Base-by-base conservation (phyloP, 2,113 vertebrate species). In the Rutilus rutilus region DNA sequence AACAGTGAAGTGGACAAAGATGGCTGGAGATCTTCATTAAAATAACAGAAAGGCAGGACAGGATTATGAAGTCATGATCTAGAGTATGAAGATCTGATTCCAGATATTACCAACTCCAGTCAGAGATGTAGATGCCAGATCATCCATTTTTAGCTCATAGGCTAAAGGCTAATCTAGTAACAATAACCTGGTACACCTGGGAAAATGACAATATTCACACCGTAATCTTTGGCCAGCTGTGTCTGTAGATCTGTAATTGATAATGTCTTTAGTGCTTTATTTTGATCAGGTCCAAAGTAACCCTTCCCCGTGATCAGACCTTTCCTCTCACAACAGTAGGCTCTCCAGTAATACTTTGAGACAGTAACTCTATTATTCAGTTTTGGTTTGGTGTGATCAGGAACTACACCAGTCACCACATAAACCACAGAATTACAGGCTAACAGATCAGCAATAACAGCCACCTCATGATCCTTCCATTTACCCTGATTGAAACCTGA, bases 211-310 rank as follows among this genome's bases (percentile, higher is more conserved):
- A 50, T 33, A 33, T 15, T 50, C 47, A 5, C 12, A 4, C 4
- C 4, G 15, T 52, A 52, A 4, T 17, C 5, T 17, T 0, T 17
- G 4, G 5, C 1, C 15, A 52, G 50, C 1, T 0, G 0, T 6
- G 0, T 0, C 52, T 54, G 52, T 52, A 52, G 50, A 0, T 0
- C 0, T 52, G 15, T 0, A 19, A 52, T 19, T 52, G 50, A 0
- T 52, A 19, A 52, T 19, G 0, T 0, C 15, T 17, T 0, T 15
- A 52, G 5, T 52, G 0, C 1, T 1, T 0, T 0, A 6, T 17
- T 52, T 0, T 52, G 0, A 19, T 19, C 15, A 19, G 50, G 50
- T 52, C 50, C 50, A 52, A 2, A 52, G 15, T 52, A 52, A 52
- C 50, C 50, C 50, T 19, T 0, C 1, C 15, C 50, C 5, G 0